A percentile compares a stretch with the other conserved stretches of the same genome.
These are phyloP conservation scores for Balanococcus diminutus DNA, from an alignment of 2,888 invertebrate genomes.

Conservation along the genomic window DNA sequence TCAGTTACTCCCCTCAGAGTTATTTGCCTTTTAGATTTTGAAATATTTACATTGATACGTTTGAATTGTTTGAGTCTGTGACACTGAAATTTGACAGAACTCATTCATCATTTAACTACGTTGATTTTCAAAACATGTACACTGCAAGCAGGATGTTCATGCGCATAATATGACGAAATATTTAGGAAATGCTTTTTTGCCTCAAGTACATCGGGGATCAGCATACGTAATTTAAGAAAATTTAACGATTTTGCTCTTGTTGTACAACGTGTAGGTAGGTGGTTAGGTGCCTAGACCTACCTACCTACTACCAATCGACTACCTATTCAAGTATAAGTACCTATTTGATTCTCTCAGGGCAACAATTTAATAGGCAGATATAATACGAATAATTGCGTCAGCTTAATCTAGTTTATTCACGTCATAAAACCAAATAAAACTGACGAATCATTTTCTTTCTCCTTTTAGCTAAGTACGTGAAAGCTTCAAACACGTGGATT, in stretches of 20 bases:
- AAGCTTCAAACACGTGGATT: background rate
- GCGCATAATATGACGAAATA: background rate
- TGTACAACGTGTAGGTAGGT: background rate
- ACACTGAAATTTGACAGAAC: background rate
- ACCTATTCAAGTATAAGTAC: too few relatives aligned
- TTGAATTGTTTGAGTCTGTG: background rate
- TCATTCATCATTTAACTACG: background rate
- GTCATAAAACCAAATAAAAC: background rate
- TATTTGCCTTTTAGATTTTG: background rate
- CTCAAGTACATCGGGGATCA: background rate
- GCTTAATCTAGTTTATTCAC: background rate
- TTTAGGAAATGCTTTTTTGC: slow-evolving; percentile 1
- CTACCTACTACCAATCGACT: too few relatives aligned
- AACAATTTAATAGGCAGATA: too few relatives aligned
- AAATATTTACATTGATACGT: background rate
- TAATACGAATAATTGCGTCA: too few relatives aligned
- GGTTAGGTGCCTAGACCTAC: too few relatives aligned
- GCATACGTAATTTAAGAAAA: too few relatives aligned
- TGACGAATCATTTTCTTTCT: too few relatives aligned
- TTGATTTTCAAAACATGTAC: background rate
- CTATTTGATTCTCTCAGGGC: background rate
- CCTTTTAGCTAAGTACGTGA: too few relatives aligned
- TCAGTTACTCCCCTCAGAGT: too few relatives aligned
- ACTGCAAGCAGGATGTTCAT: background rate
- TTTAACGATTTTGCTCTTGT: too few relatives aligned